Conservation (phyloP, 2,797 vertebrate genomes). For the Luscinia luscinia region DNA sequence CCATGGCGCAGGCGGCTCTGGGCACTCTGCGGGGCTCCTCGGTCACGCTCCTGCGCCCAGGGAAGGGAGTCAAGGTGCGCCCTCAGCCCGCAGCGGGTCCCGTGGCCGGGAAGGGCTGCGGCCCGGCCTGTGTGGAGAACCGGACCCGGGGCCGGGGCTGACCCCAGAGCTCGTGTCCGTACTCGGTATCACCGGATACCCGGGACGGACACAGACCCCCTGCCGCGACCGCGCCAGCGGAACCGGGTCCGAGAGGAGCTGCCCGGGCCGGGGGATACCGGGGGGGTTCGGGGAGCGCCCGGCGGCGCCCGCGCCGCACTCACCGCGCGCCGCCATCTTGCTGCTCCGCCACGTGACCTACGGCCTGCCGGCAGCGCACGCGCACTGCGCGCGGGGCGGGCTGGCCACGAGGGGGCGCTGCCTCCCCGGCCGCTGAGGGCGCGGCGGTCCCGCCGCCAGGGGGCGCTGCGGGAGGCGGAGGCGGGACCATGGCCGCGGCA, state of each 20-base stretch:
- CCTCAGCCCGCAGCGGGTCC: not conserved
- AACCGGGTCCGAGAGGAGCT: not conserved
- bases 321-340: not conserved
- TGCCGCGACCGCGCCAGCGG: fast-evolving
- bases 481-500: not conserved
- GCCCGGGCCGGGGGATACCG: not conserved
- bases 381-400: fast-evolving
- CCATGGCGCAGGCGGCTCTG: slow-evolving; percentile 65
- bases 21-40: not conserved
- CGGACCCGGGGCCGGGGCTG: too few species aligned
- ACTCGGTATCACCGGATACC: too few species aligned
- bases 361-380: fast-evolving
- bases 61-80: not conserved
- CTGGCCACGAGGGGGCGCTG: not conserved
- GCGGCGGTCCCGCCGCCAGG: not conserved
- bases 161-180: not conserved
- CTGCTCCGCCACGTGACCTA: not conserved
- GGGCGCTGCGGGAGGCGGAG: not conserved
- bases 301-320: not conserved
- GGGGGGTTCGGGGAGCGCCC: too few species aligned
- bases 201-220: fast-evolving
- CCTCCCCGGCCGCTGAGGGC: not conserved
- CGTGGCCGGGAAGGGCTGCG: too few species aligned
- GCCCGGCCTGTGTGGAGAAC: not conserved
- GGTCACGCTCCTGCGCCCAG: not conserved